Percentiles rank a stretch among this genome's conserved stretches.
Evolutionary conservation across 2,113 vertebrate species (phyloP).

Genomic region (Oreochromis spilurus): DNA sequence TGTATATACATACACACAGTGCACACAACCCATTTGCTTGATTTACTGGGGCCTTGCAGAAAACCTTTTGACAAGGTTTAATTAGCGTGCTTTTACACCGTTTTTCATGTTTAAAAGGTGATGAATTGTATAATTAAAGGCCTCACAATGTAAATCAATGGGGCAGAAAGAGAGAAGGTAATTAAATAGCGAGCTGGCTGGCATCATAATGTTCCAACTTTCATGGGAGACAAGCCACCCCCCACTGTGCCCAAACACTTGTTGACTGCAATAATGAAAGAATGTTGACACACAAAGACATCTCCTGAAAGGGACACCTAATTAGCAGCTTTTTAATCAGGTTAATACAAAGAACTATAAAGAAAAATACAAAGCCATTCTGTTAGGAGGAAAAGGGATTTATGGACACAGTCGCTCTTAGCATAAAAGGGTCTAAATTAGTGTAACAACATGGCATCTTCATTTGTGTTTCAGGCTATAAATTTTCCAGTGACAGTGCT

Average conservation of each 20-base stretch:
- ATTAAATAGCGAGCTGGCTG: constrained; percentile 73
- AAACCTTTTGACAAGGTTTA: constrained; percentile 79
- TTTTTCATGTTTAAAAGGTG: constrained; percentile 90
- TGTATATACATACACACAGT: not conserved
- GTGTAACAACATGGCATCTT: not conserved
- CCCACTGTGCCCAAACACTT: not conserved
- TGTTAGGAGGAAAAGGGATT: not conserved
- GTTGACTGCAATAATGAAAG: constrained; percentile 27
- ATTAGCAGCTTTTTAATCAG: not conserved
- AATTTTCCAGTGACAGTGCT: not conserved
- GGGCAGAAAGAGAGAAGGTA: constrained; percentile 77
- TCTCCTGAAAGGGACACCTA: not conserved
- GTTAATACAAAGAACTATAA: not conserved
- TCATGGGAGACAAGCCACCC: constrained; percentile 18
- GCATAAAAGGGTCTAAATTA: not conserved
- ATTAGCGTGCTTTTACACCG: constrained; percentile 79
- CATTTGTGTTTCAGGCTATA: not conserved
- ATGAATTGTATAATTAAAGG: constrained; percentile 92
- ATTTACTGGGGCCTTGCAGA: constrained; percentile 73
- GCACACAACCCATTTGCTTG: constrained; percentile 65
- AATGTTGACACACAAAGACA: constrained; percentile 2
- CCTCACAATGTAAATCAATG: constrained; percentile 84
- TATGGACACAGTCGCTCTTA: not conserved
- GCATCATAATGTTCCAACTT: constrained; percentile 60
- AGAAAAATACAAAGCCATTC: not conserved